Evolutionary conservation across 2,113 vertebrate genomes (phyloP), one percentile per base, ranked within the genome.

Genomic region (Excalfactoria chinensis): DNA sequence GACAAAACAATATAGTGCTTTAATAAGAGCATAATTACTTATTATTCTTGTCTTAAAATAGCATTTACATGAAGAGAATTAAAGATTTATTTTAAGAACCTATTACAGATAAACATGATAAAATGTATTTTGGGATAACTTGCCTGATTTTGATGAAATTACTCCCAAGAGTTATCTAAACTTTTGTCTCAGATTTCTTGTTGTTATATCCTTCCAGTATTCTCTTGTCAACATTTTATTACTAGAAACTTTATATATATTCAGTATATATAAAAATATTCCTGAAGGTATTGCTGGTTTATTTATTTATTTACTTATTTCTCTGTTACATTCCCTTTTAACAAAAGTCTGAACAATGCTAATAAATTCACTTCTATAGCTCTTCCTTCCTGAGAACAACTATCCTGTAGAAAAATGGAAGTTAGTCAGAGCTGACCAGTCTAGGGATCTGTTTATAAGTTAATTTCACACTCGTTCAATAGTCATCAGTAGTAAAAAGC

Each of bases 61-160:
- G 2, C 49, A 94, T 93, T 96, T 96, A n/a, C 81, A 80, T 75
- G 53, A 76, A 95, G 21, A 81, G 11, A 93, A 93, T 95, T 87
- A 95, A 85, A 69, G 64, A 86, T 94, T 95, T 90, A 64, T 85
- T 81, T 85, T 85, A 95, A 81, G 95, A 96, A 43, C 26, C 83
- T 84, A 64, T 34, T 88, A 87, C 78, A 82, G 63, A 34, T 88
- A 97, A 96, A 95, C 44, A 92, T 86, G 73, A 88, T 70, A 86
- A 87, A 95, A 95, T 88, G 56, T 76, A 62, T 60, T 16, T 78
- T 83, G 83, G 59, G 74, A 72, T 58, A 41, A 90, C 59, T 93
- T 94, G 28, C 83, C 78, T 93, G 63, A 87, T 89, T 93, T 37
- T 26, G 20, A 94, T 59, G 78, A 95, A 95, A 89, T 96, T 91